These are phyloP conservation scores for Avahi laniger DNA, from an alignment of 2,797 vertebrate species.

Conservation along the genomic window DNA sequence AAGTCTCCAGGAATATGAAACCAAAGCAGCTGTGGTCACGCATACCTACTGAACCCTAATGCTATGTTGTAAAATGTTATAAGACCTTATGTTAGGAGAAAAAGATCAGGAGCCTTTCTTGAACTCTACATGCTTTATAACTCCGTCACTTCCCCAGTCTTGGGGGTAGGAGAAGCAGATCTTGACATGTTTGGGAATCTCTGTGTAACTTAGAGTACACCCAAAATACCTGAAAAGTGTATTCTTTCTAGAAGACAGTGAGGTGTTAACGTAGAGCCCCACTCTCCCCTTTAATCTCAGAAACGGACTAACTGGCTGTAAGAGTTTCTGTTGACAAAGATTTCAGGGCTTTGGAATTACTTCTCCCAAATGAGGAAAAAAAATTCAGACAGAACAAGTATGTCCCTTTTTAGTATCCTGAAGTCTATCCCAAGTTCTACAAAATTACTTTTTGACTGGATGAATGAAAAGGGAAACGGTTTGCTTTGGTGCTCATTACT, in stretches of 20 bases:
- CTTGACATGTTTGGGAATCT: neutral
- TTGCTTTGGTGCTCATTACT: conserved; percentile 49
- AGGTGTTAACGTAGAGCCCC: neutral
- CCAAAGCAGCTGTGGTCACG: neutral
- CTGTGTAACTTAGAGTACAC: neutral
- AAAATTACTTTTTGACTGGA: conserved; percentile 15
- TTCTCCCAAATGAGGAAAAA: conserved; percentile 1
- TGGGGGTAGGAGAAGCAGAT: neutral
- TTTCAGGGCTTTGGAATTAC: neutral
- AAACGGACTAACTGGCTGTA: neutral
- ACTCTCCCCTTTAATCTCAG: neutral
- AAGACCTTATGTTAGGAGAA: neutral
- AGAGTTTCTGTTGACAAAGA: neutral
- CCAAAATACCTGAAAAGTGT: neutral
- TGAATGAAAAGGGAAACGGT: conserved; percentile 57
- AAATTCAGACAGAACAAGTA: neutral
- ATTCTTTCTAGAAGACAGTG: neutral
- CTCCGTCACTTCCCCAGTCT: neutral
- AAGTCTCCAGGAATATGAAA: neutral
- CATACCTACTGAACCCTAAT: too few species aligned
- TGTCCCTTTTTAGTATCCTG: neutral
- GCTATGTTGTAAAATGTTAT: neutral
- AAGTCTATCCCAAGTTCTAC: neutral
- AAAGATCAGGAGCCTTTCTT: neutral
- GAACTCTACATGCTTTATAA: neutral